Evolutionary conservation across 2,888 invertebrate species (phyloP).

Genomic region (Abscondita cerata): DNA sequence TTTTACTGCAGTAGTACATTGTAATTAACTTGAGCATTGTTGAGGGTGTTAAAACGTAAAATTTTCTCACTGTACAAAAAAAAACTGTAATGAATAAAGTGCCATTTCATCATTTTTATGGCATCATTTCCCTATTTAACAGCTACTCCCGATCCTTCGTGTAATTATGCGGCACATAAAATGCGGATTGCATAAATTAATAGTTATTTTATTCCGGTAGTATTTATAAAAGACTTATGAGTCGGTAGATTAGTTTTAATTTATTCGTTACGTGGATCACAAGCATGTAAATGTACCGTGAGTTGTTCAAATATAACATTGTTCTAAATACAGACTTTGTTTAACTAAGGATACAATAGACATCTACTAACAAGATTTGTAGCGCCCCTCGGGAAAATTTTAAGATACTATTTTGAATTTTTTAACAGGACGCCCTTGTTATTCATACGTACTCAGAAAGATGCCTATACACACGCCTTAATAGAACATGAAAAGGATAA

Average conservation of each 20-base stretch:
- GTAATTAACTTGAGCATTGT: conserved; percentile 26
- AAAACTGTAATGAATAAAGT: conserved; percentile 44
- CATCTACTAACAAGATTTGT: conserved; percentile 50
- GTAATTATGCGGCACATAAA: conserved; percentile 49
- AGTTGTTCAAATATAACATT: conserved; percentile 52
- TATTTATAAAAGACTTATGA: conserved; percentile 47
- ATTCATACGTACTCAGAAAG: no score
- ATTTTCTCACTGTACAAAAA: conserved; percentile 22
- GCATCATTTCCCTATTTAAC: conserved; percentile 41
- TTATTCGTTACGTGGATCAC: conserved; percentile 46
- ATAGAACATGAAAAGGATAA: no score
- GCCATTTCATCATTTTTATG: conserved; percentile 47
- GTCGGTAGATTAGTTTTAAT: conserved; percentile 48
- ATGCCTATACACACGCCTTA: no score
- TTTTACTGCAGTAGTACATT: conserved; percentile 14
- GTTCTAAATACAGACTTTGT: conserved; percentile 50
- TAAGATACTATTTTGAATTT: conserved; percentile 19
- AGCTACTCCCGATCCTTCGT: conserved; percentile 44
- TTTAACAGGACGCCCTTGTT: neutral
- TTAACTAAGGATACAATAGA: conserved; percentile 50
- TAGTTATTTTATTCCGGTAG: conserved; percentile 49
- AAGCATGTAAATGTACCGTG: conserved; percentile 48
- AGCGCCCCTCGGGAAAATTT: conserved; percentile 33
- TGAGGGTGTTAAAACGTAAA: conserved; percentile 28
- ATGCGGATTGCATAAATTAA: conserved; percentile 50